Conservation (phyloP, 92 coral and sea anemone genomes). For the Epizoanthus illoricatus region DNA sequence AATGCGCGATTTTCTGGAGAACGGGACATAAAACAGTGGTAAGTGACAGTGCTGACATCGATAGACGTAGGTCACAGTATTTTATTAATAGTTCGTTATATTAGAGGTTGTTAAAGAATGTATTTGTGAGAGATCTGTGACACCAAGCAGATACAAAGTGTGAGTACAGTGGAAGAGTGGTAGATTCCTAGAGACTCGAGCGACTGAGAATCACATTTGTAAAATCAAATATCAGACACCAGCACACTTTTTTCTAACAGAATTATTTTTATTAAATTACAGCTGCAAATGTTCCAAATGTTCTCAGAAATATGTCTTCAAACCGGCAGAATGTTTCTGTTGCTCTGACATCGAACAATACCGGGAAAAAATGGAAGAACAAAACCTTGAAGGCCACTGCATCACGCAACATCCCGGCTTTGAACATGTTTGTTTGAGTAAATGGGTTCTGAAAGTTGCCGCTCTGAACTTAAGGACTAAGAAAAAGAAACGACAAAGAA, state of each 20-base stretch:
- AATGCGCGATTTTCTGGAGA: constrained; percentile 9
- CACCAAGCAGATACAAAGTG: too few species aligned
- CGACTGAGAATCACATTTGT: too few species aligned
- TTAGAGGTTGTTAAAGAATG: too few species aligned
- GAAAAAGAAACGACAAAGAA: neutral
- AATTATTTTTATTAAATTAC: neutral
- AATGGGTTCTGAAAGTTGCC: constrained; percentile 55
- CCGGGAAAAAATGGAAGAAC: constrained; percentile 42
- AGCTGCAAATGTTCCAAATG: constrained; percentile 27
- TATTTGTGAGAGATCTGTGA: too few species aligned
- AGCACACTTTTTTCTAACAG: neutral
- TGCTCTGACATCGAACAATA: constrained; percentile 49
- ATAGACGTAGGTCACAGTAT: neutral
- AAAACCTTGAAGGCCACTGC: constrained; percentile 21
- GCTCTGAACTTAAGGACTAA: constrained; percentile 45
- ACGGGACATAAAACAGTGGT: constrained; percentile 13
- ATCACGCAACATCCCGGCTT: constrained; percentile 54
- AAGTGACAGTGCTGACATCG: neutral
- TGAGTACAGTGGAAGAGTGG: neutral
- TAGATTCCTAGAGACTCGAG: neutral
- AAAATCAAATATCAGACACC: too few species aligned
- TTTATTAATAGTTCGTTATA: neutral
- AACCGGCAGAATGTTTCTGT: constrained; percentile 27
- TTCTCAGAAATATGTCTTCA: neutral
- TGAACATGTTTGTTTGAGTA: constrained; percentile 50